phyloP scores from a whole-genome alignment of 2,888 invertebrate species.

The Helleia helle region DNA sequence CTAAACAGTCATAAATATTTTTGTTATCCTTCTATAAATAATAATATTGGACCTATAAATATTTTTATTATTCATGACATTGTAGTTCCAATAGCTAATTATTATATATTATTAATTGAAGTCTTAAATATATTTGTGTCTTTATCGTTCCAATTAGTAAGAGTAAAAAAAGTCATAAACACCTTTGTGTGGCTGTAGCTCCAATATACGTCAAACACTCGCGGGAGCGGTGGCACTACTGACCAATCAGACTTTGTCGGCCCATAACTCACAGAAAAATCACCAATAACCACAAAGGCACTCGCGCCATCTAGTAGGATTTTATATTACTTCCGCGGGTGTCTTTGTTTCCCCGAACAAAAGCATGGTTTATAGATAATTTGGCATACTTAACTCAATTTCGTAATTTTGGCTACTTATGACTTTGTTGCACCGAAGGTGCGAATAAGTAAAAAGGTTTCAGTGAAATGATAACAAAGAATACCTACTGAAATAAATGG shows the following conservation, averaged over 20 bases:
- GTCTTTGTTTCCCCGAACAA: conserved; percentile 4
- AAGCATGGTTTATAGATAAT: conserved; percentile 1
- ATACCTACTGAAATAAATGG: no score
- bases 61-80: background rate
- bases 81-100: background rate
- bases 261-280: background rate
- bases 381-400: conserved; percentile 11
- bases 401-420: conserved; percentile 11
- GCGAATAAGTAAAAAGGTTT: no score
- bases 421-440: conserved; percentile 11
- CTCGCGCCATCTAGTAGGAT: background rate
- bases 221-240: background rate
- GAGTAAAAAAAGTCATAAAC: background rate
- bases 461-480: no score
- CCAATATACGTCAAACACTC: background rate
- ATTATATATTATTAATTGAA: conserved; percentile 13
- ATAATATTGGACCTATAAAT: background rate
- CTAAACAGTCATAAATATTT: background rate
- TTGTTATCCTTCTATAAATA: background rate
- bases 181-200: background rate
- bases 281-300: background rate
- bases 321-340: conserved; percentile 8
- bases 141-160: background rate
- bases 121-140: background rate
- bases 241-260: background rate